Percentiles rank a stretch among this genome's conserved stretches.
These are phyloP conservation scores for Cinclus mexicanus DNA, from an alignment of 2,113 vertebrate genomes.

Conservation along the genomic window DNA sequence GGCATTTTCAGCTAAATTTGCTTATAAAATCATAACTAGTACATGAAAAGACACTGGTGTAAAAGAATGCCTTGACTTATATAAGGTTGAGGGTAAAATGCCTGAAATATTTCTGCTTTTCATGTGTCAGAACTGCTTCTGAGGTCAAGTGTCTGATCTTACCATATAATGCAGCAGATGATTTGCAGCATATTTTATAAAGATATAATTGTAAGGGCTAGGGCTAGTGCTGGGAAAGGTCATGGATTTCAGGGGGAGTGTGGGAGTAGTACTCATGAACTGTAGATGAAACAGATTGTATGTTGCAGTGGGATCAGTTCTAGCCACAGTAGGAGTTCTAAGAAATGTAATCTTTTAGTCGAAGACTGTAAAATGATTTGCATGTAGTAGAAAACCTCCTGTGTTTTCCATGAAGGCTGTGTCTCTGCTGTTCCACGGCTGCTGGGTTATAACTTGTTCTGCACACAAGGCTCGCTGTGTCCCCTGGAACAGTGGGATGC, in stretches of 20 bases:
- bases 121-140: neutral
- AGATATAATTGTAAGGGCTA: neutral
- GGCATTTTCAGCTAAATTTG: neutral
- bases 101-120: neutral
- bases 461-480: neutral
- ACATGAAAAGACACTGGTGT: neutral
- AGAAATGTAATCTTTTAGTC: neutral
- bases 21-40: neutral
- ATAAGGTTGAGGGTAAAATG: neutral
- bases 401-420: neutral
- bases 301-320: neutral
- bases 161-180: neutral
- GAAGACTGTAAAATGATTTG: neutral
- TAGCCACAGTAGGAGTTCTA: neutral
- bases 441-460: neutral
- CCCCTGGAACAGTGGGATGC: accelerated
- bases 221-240: slow-evolving; percentile 12
- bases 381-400: neutral
- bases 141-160: neutral
- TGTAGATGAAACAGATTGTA: neutral
- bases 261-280: neutral
- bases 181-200: slow-evolving; percentile 13
- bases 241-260: neutral
- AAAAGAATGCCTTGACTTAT: neutral
- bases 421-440: neutral